phyloP scores from a whole-genome alignment of 1,140 invertebrate genomes.

The Gonatopus flavifemur region DNA sequence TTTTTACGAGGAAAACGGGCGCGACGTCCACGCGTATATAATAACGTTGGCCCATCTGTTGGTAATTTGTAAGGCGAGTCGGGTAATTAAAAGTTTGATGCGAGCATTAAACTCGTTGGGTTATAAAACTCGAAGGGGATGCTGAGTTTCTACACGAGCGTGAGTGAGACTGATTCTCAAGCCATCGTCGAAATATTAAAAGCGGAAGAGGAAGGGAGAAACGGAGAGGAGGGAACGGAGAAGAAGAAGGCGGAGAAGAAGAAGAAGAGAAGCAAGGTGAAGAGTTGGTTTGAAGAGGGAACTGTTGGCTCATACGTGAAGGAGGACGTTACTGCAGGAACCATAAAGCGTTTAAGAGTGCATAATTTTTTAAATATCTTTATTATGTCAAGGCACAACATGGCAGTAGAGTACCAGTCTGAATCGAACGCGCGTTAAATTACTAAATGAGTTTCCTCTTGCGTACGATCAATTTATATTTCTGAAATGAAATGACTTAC shows the following conservation, averaged over 20 bases:
- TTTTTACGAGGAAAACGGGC: constrained; percentile 36
- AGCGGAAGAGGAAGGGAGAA: constrained; percentile 7
- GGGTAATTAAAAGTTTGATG: constrained; percentile 58
- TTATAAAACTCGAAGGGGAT: constrained; percentile 47
- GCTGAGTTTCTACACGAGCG: no score
- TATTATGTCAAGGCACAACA: constrained; percentile 31
- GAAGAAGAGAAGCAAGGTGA: not conserved
- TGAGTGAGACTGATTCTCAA: constrained; percentile 1
- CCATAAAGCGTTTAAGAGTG: constrained; percentile 32
- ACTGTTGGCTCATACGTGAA: constrained; percentile 15
- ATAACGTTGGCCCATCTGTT: constrained; percentile 48
- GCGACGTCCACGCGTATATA: constrained; percentile 32
- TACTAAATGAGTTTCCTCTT: no score
- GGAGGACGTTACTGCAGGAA: constrained; percentile 17
- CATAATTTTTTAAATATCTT: constrained; percentile 50
- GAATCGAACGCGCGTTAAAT: constrained; percentile 28
- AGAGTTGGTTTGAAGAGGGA: no score
- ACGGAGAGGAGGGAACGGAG: not conserved
- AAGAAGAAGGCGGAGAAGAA: not conserved
- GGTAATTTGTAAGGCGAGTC: constrained; percentile 53
- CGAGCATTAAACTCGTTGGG: constrained; percentile 53
- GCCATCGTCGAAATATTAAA: constrained; percentile 7
- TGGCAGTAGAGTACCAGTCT: constrained; percentile 11
- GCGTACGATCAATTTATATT: not conserved
- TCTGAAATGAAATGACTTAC: no score